Evolutionary conservation across 2,888 invertebrate species (phyloP).

Genomic region (Stramonita haemastoma): DNA sequence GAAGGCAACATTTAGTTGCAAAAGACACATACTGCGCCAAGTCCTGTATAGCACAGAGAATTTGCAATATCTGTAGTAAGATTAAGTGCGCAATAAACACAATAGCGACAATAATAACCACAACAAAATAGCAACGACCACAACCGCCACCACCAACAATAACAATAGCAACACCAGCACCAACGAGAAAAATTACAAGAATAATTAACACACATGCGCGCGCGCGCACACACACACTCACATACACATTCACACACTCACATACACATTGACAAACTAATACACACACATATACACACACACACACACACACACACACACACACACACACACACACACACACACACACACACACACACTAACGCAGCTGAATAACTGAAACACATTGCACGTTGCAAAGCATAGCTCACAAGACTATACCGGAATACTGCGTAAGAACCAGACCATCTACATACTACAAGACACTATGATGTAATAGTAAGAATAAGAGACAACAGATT

Average conservation of each 20-base stretch:
- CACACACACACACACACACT: not conserved
- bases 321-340: conserved; percentile 7
- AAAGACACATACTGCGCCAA: no score
- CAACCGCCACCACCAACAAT: not conserved
- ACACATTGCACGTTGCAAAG: no score
- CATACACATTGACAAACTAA: not conserved
- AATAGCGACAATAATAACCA: not conserved
- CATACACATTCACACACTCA: not conserved
- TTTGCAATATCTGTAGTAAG: not conserved
- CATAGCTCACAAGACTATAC: no score
- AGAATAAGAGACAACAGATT: not conserved
- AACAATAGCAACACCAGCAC: not conserved
- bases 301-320: not conserved
- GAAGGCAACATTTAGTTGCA: no score
- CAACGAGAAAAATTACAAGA: not conserved
- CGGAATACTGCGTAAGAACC: no score
- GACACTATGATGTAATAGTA: not conserved
- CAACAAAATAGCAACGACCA: not conserved
- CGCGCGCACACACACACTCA: not conserved
- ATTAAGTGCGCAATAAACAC: not conserved
- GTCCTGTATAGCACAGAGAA: no score
- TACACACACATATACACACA: not conserved
- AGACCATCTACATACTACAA: no score
- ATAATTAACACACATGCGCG: not conserved
- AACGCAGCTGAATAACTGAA: not conserved